phyloP scores from a whole-genome alignment of 2,797 vertebrate species.

The Passerculus sandwichensis region DNA sequence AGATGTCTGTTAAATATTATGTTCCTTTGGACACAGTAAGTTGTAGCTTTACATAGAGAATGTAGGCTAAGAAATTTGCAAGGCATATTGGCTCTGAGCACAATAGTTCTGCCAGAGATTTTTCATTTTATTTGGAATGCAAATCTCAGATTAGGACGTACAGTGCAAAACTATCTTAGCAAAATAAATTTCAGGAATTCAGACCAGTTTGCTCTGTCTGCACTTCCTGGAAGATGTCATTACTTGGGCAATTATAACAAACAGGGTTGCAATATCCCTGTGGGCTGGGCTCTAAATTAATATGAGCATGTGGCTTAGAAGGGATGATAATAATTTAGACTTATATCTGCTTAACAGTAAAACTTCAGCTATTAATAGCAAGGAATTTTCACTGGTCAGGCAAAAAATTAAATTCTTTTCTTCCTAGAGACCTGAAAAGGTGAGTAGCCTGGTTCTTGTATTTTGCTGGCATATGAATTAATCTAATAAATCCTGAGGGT shows the following conservation, averaged over 20 bases:
- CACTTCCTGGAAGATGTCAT: constrained; percentile 60
- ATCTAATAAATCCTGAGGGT: not conserved
- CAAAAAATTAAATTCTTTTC: not conserved
- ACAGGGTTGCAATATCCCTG: constrained; percentile 40
- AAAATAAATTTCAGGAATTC: constrained; percentile 5
- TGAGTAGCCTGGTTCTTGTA: constrained; percentile 24
- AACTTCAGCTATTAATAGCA: not conserved
- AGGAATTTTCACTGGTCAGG: not conserved
- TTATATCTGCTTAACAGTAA: not conserved
- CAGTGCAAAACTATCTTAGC: not conserved
- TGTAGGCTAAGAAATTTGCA: constrained; percentile 26
- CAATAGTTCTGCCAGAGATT: not conserved
- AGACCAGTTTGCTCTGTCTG: constrained; percentile 11
- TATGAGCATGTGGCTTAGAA: constrained; percentile 37
- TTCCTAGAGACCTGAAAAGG: constrained; percentile 13
- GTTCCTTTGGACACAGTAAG: not conserved
- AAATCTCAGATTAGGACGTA: not conserved
- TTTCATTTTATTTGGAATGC: constrained; percentile 42
- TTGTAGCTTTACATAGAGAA: not conserved
- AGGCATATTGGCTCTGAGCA: not conserved
- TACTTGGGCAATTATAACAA: constrained; percentile 50
- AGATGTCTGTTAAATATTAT: not conserved
- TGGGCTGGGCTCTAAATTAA: constrained; percentile 67
- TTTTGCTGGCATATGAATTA: not conserved
- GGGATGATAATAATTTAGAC: constrained; percentile 12